These are phyloP conservation scores for Litoditis marina DNA, from an alignment of 2,888 invertebrate genomes.

Conservation along the genomic window DNA sequence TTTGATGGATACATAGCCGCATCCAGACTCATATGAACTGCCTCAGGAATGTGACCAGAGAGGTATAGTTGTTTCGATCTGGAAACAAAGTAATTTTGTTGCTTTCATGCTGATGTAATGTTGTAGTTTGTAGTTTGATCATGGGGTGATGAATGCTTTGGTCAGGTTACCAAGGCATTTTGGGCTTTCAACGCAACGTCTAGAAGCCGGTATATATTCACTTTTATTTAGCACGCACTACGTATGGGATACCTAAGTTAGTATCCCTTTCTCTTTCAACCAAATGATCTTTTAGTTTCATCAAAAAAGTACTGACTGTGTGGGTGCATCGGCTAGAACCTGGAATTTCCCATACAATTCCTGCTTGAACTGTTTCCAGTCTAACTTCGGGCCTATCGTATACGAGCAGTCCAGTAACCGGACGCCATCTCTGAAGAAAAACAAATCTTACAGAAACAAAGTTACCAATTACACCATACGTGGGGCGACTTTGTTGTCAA, in stretches of 20 bases:
- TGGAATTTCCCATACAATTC: constrained; percentile 48
- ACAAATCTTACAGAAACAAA: too few relatives aligned
- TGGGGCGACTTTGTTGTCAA: background rate
- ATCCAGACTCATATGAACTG: constrained; percentile 48
- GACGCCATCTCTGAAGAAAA: constrained; percentile 28
- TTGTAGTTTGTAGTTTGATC: too few relatives aligned
- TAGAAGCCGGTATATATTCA: too few relatives aligned
- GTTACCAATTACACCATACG: background rate
- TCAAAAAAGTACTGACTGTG: constrained; percentile 24
- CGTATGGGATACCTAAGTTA: too few relatives aligned
- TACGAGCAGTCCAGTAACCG: constrained; percentile 47
- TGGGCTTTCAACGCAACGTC: background rate
- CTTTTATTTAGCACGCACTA: too few relatives aligned
- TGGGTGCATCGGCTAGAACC: constrained; percentile 21
- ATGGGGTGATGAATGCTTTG: background rate
- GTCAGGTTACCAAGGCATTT: background rate
- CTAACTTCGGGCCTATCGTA: constrained; percentile 31
- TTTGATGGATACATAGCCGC: constrained; percentile 49
- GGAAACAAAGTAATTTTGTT: too few relatives aligned
- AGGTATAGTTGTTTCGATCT: constrained; percentile 34
- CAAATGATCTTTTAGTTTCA: background rate
- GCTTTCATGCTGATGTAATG: too few relatives aligned
- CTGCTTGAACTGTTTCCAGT: constrained; percentile 42
- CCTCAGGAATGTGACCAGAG: constrained; percentile 44
- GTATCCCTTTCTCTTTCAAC: too few relatives aligned